Percentiles rank a stretch among this genome's conserved stretches.
Conservation (phyloP, 1,140 invertebrate species). For the Triops longicaudatus region DNA sequence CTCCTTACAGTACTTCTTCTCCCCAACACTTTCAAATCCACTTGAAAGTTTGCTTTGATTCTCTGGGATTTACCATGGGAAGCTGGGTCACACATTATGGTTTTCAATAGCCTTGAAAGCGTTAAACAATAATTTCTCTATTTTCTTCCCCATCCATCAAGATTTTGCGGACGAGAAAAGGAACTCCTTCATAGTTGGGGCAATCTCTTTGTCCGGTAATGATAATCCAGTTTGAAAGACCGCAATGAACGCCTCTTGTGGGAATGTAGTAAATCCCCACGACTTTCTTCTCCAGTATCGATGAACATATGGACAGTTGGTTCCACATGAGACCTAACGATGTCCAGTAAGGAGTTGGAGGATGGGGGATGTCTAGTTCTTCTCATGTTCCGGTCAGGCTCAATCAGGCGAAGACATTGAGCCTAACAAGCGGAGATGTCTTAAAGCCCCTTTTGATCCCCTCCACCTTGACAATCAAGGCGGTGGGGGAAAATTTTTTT, state of each 20-base stretch:
- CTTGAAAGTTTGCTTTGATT: too few relatives aligned
- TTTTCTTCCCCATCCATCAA: not conserved
- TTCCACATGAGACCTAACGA: not conserved
- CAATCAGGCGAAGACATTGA: conserved; percentile 11
- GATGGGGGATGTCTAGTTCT: not conserved
- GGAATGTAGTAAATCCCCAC: not conserved
- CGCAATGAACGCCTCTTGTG: not conserved
- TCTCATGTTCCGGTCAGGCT: not conserved
- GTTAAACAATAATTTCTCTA: too few relatives aligned
- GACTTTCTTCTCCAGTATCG: not conserved
- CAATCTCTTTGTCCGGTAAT: not conserved
- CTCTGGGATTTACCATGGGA: too few relatives aligned
- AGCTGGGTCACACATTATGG: too few relatives aligned
- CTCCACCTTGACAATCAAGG: not conserved
- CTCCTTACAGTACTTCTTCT: too few relatives aligned
- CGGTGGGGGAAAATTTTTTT: not conserved
- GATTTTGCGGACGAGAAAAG: not conserved
- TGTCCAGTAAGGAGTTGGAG: not conserved
- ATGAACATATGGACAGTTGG: not conserved
- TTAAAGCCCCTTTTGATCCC: conserved; percentile 11
- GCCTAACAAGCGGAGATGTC: conserved; percentile 10
- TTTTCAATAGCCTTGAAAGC: too few relatives aligned
- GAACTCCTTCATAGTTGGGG: not conserved
- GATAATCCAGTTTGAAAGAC: not conserved
- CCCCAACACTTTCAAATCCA: too few relatives aligned